These are phyloP conservation scores for Aphelinus certus DNA, from an alignment of 1,140 invertebrate species.

Conservation along the genomic window DNA sequence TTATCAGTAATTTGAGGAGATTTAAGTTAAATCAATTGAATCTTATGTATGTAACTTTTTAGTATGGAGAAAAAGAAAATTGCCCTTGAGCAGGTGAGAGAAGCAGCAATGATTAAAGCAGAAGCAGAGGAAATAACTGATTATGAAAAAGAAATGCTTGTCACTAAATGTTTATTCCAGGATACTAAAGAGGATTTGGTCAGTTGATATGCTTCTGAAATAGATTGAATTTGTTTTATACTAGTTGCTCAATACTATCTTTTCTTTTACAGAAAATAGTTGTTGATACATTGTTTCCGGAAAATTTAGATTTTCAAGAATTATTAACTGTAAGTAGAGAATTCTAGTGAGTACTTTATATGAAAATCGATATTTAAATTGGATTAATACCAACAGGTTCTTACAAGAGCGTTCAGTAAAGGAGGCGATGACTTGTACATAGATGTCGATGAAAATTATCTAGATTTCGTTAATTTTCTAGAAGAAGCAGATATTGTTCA, in stretches of 20 bases:
- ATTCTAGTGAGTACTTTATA: constrained; percentile 20
- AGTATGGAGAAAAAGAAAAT: constrained; percentile 52
- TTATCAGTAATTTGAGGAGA: too few species aligned
- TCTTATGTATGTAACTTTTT: constrained; percentile 27
- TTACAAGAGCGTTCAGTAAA: constrained; percentile 47
- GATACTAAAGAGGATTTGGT: constrained; percentile 54
- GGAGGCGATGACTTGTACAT: constrained; percentile 60
- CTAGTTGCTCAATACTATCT: background rate
- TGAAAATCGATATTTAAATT: constrained; percentile 15
- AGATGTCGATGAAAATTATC: constrained; percentile 39
- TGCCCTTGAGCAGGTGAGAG: constrained; percentile 50
- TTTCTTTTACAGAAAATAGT: constrained; percentile 42
- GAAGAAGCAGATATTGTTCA: constrained; percentile 50
- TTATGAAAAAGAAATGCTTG: constrained; percentile 40
- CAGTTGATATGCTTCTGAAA: constrained; percentile 30
- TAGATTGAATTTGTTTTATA: constrained; percentile 17
- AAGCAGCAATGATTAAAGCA: constrained; percentile 38
- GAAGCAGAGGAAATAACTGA: constrained; percentile 39
- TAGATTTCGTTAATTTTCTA: constrained; percentile 49
- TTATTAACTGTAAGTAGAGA: constrained; percentile 49
- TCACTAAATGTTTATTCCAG: constrained; percentile 44
- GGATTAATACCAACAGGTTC: constrained; percentile 43
- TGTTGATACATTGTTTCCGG: constrained; percentile 49
- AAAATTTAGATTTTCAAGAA: constrained; percentile 45
- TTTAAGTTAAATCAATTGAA: constrained; percentile 19